These are phyloP conservation scores for Eupithecia pulchellata DNA, from an alignment of 2,888 invertebrate genomes.

Conservation along the genomic window DNA sequence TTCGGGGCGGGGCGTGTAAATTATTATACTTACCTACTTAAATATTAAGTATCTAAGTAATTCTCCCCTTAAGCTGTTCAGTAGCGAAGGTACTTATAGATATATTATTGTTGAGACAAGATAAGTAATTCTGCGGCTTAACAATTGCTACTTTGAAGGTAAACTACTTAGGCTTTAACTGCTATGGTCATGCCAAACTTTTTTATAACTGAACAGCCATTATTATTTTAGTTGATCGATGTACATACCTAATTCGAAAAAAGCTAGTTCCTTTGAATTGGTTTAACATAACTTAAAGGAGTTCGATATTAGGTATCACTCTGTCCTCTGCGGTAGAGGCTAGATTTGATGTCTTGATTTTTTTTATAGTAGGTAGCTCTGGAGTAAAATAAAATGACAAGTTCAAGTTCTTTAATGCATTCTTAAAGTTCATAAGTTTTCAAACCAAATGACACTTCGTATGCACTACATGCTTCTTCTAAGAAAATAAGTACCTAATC, in stretches of 20 bases:
- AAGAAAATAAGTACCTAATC: not conserved
- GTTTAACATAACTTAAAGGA: not conserved
- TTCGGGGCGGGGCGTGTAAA: not conserved
- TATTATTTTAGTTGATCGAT: not conserved
- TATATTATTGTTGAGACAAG: not conserved
- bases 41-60: too few relatives aligned
- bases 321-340: not conserved
- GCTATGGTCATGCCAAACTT: not conserved
- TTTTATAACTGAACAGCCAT: not conserved
- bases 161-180: constrained; percentile 27
- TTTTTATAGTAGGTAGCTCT: too few relatives aligned
- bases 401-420: too few relatives aligned
- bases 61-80: not conserved
- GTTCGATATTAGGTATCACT: too few relatives aligned
- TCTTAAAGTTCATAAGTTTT: too few relatives aligned
- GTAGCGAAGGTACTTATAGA: not conserved
- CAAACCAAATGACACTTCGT: not conserved
- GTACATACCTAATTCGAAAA: not conserved
- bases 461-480: not conserved
- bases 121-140: constrained; percentile 12
- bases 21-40: too few relatives aligned
- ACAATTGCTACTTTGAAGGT: constrained; percentile 44
- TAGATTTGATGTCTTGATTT: too few relatives aligned
- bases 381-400: too few relatives aligned
- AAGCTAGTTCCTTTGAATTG: not conserved